Conservation (phyloP, 2,113 vertebrate species). For the Bubo scandiacus region DNA sequence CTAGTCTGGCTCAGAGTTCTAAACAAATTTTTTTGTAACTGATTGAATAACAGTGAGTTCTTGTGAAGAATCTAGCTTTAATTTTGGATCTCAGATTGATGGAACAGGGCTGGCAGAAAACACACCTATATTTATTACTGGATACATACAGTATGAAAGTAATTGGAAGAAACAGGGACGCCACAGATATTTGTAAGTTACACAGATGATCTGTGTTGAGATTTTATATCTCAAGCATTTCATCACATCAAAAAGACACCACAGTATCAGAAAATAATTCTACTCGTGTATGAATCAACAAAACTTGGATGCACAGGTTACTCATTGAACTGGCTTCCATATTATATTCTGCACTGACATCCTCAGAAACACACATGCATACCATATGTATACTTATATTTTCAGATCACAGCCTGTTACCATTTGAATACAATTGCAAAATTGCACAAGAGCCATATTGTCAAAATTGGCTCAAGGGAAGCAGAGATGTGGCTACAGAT, state of each 20-base stretch:
- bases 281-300: not conserved
- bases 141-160: not conserved
- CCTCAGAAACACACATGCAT: not conserved
- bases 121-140: not conserved
- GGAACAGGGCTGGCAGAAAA: not conserved
- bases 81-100: not conserved
- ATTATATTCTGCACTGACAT: not conserved
- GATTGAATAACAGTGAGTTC: not conserved
- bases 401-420: constrained; percentile 16
- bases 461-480: not conserved
- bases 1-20: not conserved
- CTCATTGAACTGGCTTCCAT: not conserved
- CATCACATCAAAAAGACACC: not conserved
- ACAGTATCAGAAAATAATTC: not conserved
- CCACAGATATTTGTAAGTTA: not conserved
- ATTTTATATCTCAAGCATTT: not conserved
- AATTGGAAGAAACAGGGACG: not conserved
- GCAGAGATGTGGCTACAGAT: not conserved
- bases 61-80: not conserved
- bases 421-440: constrained; percentile 2
- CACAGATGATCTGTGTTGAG: not conserved
- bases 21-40: not conserved
- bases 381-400: not conserved
- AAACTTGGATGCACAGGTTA: not conserved
- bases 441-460: not conserved